phyloP scores from a whole-genome alignment of 2,888 invertebrate genomes.

The Bembecia ichneumoniformis region DNA sequence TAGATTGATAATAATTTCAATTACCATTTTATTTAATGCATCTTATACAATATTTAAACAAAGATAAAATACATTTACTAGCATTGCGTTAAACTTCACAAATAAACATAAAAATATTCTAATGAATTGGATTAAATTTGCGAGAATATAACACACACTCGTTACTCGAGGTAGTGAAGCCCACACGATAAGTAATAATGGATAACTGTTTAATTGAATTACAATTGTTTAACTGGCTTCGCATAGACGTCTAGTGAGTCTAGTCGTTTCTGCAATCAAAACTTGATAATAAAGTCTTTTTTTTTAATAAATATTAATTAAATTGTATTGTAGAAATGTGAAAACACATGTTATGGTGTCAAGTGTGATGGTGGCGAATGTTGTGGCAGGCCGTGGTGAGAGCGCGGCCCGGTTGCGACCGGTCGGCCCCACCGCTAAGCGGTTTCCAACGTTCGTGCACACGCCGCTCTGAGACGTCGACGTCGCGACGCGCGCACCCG shows the following conservation, averaged over 20 bases:
- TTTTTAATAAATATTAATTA: not conserved
- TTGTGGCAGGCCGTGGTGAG: slow-evolving; percentile 49
- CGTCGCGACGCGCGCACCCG: slow-evolving; percentile 66
- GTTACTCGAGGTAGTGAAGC: slow-evolving; percentile 23
- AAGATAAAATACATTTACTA: too few species aligned
- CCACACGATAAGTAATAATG: slow-evolving; percentile 34
- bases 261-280: slow-evolving; percentile 16
- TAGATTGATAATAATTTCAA: slow-evolving; percentile 33
- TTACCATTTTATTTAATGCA: slow-evolving; percentile 46
- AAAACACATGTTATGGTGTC: slow-evolving; percentile 64
- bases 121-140: too few species aligned
- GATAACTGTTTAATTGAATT: slow-evolving; percentile 58
- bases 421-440: slow-evolving; percentile 61
- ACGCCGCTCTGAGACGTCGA: slow-evolving; percentile 60
- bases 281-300: not conserved
- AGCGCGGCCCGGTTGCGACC: slow-evolving; percentile 69
- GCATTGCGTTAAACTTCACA: too few species aligned
- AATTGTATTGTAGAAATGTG: slow-evolving; percentile 54
- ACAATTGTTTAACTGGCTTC: slow-evolving; percentile 41
- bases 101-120: too few species aligned
- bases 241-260: slow-evolving; percentile 15
- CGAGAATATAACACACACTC: not conserved
- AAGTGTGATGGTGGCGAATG: slow-evolving; percentile 64
- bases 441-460: slow-evolving; percentile 38
- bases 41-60: too few species aligned